Conservation (phyloP, 2,797 vertebrate genomes). For the Agapornis canus region DNA sequence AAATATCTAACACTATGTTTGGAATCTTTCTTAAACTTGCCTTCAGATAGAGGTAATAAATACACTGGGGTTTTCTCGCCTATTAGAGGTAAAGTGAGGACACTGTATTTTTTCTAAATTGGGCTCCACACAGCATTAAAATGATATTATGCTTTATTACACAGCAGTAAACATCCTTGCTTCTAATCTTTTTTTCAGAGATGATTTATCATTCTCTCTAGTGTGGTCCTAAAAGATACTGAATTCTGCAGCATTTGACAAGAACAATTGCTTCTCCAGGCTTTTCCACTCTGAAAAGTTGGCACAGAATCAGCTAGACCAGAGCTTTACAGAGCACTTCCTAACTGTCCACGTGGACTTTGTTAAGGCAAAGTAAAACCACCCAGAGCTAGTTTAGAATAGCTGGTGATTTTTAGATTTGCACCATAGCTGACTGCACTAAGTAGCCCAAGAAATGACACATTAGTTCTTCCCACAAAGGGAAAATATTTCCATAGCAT, state of each 20-base stretch:
- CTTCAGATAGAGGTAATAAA: background rate
- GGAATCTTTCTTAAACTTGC: background rate
- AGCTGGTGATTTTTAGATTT: background rate
- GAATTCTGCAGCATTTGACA: background rate
- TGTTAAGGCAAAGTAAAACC: background rate
- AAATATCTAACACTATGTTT: background rate
- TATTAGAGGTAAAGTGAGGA: background rate
- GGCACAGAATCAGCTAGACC: background rate
- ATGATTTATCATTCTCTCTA: background rate
- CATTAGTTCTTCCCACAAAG: background rate
- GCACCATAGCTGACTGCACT: background rate
- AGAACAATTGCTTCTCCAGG: background rate
- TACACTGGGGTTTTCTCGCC: background rate
- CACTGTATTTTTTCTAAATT: background rate
- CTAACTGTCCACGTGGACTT: background rate
- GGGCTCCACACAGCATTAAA: background rate
- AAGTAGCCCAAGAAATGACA: background rate
- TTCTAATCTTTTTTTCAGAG: background rate
- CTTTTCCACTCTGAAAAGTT: background rate
- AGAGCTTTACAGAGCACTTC: background rate
- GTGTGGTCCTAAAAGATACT: background rate
- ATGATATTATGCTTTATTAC: background rate
- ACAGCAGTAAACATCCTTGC: background rate
- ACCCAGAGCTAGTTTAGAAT: background rate
- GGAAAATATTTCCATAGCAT: accelerated